Percentiles rank a stretch among this genome's conserved stretches.
phyloP scores from a whole-genome alignment of 2,113 vertebrate species.

The Lichenostomus cassidix region DNA sequence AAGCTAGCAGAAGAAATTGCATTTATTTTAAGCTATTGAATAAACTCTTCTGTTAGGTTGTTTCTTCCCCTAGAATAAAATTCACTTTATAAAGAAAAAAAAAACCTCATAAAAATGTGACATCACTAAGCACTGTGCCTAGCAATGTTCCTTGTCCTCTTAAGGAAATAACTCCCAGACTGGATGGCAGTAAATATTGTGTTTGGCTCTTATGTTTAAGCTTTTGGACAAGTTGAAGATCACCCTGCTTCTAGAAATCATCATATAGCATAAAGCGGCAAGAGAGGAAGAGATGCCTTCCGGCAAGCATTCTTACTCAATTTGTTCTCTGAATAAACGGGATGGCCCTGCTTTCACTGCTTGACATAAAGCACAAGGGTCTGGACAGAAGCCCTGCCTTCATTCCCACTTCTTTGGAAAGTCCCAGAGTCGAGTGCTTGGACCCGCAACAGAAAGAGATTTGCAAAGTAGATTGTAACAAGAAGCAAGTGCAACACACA shows the following conservation, averaged over 20 bases:
- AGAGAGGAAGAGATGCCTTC: background rate
- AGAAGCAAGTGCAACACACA: background rate
- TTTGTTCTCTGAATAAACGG: background rate
- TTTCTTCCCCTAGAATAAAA: background rate
- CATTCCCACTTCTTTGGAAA: background rate
- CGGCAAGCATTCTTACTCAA: background rate
- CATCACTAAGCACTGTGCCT: background rate
- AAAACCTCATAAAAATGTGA: background rate
- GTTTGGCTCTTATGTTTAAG: slow-evolving; percentile 1
- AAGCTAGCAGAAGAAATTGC: background rate
- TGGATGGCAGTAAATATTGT: slow-evolving; percentile 33
- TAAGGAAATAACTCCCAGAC: slow-evolving; percentile 6
- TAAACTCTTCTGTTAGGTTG: background rate
- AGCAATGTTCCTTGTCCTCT: slow-evolving; percentile 28
- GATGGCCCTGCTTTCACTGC: background rate
- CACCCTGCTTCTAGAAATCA: background rate
- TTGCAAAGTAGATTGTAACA: background rate
- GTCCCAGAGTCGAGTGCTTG: background rate
- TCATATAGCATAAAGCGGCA: background rate
- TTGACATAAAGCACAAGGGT: background rate
- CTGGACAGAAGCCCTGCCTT: background rate
- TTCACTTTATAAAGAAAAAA: background rate
- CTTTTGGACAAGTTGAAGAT: slow-evolving; percentile 5
- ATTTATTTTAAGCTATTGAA: background rate
- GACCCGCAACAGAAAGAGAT: background rate